Evolutionary conservation across 1,140 invertebrate genomes (phyloP), one percentile per base, ranked within the genome.

Genomic region (Varroa destructor): DNA sequence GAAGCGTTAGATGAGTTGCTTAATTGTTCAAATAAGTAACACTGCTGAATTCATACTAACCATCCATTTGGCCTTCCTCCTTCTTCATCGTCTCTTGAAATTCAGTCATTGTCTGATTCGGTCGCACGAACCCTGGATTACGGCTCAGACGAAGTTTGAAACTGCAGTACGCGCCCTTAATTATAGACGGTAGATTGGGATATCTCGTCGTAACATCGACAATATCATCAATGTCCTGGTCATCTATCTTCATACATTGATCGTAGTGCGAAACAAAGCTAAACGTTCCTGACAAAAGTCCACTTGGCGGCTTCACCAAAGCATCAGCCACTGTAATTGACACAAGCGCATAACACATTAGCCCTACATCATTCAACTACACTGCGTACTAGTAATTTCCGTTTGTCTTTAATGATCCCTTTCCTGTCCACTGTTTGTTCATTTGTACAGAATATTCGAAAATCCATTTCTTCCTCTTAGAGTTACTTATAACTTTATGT

Each of bases 261-360:
- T 67, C 61, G 36, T 67, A 67, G 61, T 67, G 40, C 37, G 61
- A 67, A 12, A 67, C 61, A 40, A 67, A 67, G 1, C 61, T 67
- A 37, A 67, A 67, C 12, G 61, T 67, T 12, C 61, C 61, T 12
- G 61, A 67, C 37, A 67, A 37, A 46, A 67, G 12, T 46, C 61
- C 61, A 3, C 40, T 67, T 8, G 61, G 61, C 2, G 61, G 61
- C 40, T 67, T 67, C 1, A 67, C 61, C 40, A 67, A 25, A 8
- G 61, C 61, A 67, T 67, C 61, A 46, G 61, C 61, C 61, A 67
- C 61, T 67, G 61, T 14, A 67, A 67, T 58, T 37, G 57, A 12
- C 46, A 51, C 46, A 51, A 51, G 8, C 46, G 8, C 4, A 51
- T 5, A 51, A 51, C 3, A 51, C 46, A 51, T 51, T 25, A 25